Base-by-base conservation (phyloP, 2,888 invertebrate genomes). In the Troglohyphantes excavatus region DNA sequence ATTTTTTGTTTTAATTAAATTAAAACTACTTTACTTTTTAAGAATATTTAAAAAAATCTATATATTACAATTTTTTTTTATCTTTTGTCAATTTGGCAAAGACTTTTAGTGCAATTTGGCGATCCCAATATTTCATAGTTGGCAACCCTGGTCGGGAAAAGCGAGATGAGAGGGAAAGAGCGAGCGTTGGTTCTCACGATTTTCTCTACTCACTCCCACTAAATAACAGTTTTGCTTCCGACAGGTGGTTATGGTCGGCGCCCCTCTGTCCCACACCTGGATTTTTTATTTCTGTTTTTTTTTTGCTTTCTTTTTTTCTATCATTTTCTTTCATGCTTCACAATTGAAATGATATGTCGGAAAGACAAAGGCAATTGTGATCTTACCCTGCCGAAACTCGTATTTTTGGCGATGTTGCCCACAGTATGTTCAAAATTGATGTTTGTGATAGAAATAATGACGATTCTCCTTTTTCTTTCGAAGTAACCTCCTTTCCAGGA, bases 151-250 rank as follows among this genome's bases (percentile, higher is more conserved):
- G 13, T 39, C 39, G 53, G n/a, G 17, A 53, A 53, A n/a, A 53
- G 53, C 13, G 53, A 26, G 63, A 59, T 53, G 70, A 82, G 59
- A 68, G 70, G 17, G 33, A 19, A 29, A 23, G 86, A 27, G 43
- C 39, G 73, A 65, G 21, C 46, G 29, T 53, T 65, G n/a, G 23
- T 82, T 87, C 82, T 88, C 88, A 82, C 88, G 82, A 82, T 82
- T 72, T 46, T 53, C 53, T 68, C n/a, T 19, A 26, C 46, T 17
- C 75, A 82, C 88, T 88, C 88, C 88, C 82, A 88, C 88, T 88
- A 88, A 88, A 88, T 88, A 88, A 88, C 88, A 88, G 88, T 82
- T 88, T 82, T 53, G 68, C 53, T 82, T 88, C 88, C 75, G 88
- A 88, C 88, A 88, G 88, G 88, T 88, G 88, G 88, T 88, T 88